Conservation (phyloP, 2,888 invertebrate species). For the Caenorhabditis sp. region DNA sequence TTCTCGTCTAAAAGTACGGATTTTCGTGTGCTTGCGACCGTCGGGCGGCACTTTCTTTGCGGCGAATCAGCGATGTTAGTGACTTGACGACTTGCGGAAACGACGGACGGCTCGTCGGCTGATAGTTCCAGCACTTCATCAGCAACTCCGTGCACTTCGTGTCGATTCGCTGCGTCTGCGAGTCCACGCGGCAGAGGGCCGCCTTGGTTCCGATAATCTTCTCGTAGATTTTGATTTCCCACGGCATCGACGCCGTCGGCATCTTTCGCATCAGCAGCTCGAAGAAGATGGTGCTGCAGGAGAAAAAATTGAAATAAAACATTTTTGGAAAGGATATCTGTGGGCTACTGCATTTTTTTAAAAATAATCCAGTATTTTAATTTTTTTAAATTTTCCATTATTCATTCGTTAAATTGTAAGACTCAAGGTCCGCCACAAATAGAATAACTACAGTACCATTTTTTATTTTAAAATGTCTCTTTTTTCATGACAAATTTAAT, state of each 20-base stretch:
- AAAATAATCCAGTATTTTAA: too few relatives aligned
- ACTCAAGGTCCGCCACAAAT: too few relatives aligned
- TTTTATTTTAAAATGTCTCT: too few relatives aligned
- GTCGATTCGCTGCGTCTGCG: constrained; percentile 33
- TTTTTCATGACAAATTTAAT: too few relatives aligned
- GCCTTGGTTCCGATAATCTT: constrained; percentile 58
- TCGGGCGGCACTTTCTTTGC: constrained; percentile 34
- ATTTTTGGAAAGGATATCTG: too few relatives aligned
- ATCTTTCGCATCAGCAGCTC: constrained; percentile 87
- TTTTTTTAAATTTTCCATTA: too few relatives aligned
- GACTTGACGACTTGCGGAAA: constrained; percentile 85
- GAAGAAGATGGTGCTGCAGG: constrained; percentile 95
- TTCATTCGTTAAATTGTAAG: too few relatives aligned
- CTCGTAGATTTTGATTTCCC: constrained; percentile 56
- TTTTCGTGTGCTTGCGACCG: constrained; percentile 47
- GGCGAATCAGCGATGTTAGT: constrained; percentile 27
- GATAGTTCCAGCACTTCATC: constrained; percentile 95
- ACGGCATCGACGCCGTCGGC: constrained; percentile 85
- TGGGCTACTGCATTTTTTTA: too few relatives aligned
- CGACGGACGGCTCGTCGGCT: constrained; percentile 91
- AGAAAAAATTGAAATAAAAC: too few relatives aligned
- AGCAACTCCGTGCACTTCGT: constrained; percentile 87
- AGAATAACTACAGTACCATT: too few relatives aligned
- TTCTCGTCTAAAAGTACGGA: constrained; percentile 33
- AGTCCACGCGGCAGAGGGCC: constrained; percentile 34